These are phyloP conservation scores for Dallia pectoralis DNA, from an alignment of 2,797 vertebrate species.

Conservation along the genomic window DNA sequence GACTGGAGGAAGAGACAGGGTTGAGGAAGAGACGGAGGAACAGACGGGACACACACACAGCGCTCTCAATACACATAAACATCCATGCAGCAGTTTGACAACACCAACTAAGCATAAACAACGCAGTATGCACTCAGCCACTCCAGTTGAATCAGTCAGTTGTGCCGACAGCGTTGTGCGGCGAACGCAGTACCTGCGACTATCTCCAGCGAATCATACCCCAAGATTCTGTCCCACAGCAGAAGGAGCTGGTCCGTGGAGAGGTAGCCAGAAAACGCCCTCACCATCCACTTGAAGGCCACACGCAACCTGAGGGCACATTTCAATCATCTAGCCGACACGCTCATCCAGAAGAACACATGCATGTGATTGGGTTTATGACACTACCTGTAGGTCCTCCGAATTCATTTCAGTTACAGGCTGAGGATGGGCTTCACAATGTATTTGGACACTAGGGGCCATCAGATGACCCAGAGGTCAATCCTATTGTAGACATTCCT, in stretches of 20 bases:
- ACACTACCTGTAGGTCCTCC: no score
- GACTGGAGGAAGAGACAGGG: slow-evolving; percentile 67
- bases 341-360: no score
- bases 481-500: no score
- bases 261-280: slow-evolving; percentile 95
- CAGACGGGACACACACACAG: neutral
- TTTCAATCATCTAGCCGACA: neutral
- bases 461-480: neutral
- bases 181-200: slow-evolving; percentile 81
- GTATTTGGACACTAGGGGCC: no score
- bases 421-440: no score
- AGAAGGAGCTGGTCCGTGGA: slow-evolving; percentile 96
- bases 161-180: neutral
- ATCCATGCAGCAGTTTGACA: neutral
- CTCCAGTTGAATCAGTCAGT: no score
- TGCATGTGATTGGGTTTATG: no score
- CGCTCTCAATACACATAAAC: neutral
- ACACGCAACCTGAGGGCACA: slow-evolving; percentile 82
- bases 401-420: no score
- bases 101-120: no score
- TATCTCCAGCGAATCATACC: slow-evolving; percentile 92
- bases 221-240: slow-evolving; percentile 95
- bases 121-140: no score
- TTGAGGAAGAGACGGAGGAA: slow-evolving; percentile 25
- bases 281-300: slow-evolving; percentile 98